Evolutionary conservation across 2,888 invertebrate genomes (phyloP).

Genomic region (Palloptera scutellata): DNA sequence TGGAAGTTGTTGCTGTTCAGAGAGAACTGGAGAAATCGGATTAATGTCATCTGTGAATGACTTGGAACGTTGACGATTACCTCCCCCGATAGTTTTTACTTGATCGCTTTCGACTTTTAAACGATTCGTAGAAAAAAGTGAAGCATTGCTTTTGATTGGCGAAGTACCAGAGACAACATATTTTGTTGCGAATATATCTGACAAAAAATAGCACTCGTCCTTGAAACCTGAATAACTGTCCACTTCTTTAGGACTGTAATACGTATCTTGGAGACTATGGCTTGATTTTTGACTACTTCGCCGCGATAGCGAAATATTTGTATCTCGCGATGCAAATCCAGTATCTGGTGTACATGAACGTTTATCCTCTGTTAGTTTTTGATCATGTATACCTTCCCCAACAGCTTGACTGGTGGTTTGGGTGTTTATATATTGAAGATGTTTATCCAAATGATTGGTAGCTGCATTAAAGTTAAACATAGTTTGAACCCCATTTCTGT

Average conservation of each 20-base stretch:
- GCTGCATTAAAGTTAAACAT: slow-evolving; percentile 62
- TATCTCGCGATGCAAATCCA: slow-evolving; percentile 63
- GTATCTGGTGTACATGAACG: slow-evolving; percentile 64
- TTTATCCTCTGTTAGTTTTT: slow-evolving; percentile 59
- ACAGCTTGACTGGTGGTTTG: slow-evolving; percentile 29
- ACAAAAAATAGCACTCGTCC: slow-evolving; percentile 43
- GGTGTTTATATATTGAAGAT: slow-evolving; percentile 56
- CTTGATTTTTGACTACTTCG: slow-evolving; percentile 64
- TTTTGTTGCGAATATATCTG: slow-evolving; percentile 36
- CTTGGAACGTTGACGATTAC: slow-evolving; percentile 64
- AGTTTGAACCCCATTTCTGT: slow-evolving; percentile 58
- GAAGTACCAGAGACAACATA: slow-evolving; percentile 51
- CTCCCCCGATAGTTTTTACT: slow-evolving; percentile 40
- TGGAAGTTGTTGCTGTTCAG: slow-evolving; percentile 51
- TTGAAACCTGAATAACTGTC: slow-evolving; percentile 48
- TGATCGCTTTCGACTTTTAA: slow-evolving; percentile 32
- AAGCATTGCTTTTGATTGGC: slow-evolving; percentile 59
- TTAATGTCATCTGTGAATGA: slow-evolving; percentile 66
- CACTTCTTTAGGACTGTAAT: slow-evolving; percentile 49
- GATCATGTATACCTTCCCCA: slow-evolving; percentile 39
- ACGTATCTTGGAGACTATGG: slow-evolving; percentile 63
- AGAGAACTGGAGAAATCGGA: slow-evolving; percentile 57
- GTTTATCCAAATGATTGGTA: slow-evolving; percentile 61
- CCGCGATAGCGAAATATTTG: slow-evolving; percentile 62
- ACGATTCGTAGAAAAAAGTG: slow-evolving; percentile 50